Base-by-base conservation (phyloP, 1,140 invertebrate genomes). In the Tetranychus urticae region DNA sequence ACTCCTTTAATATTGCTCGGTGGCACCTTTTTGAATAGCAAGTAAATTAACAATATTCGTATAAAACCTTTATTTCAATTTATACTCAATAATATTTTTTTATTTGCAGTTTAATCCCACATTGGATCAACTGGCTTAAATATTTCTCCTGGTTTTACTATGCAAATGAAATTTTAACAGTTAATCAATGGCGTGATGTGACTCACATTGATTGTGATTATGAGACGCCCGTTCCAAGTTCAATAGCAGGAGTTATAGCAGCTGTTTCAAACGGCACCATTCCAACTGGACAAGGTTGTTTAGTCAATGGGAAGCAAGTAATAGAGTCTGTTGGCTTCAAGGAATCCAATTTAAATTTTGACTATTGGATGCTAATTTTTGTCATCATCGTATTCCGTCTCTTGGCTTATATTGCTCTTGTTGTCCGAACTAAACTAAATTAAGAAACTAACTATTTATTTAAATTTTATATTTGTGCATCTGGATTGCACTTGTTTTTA, bases 121-220 rank as follows among this genome's bases (percentile, higher is more conserved):
- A 76, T 0, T 96, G 91, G 68, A 83, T 97, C 59, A 77, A 81
- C 59, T 94, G 90, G 88, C 73, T 96, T 60, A 86, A 87, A 14
- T 88, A 91, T 72, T 71, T 96, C 23, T 94, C 89, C 0, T 97
- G 92, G 88, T 94, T 97, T 73, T 80, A 83, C 56, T 96, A 92
- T 71, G 86, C 84, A 50, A 92, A 89, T 73, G 90, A 94, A 74
- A 85, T 88, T 0, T 73, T 96, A 1, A 75, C 86, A 23, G 83
- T 96, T 56, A 94, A 92, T 73, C 89, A 97, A 70, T 97, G 91
- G 91, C 71, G 77, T 0, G 79, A 81, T n/a, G 76, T 90, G 76
- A 76, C 12, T 86, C 85, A 70, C 82, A 82, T 48, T 14, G 82
- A 82, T 5, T 88, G 85, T 69, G 37, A 56, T n/a, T 31, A 8